A percentile compares a stretch with the other conserved stretches of the same genome.
These are phyloP conservation scores for Phoenoteleia sp. DNA, from an alignment of 2,888 invertebrate species.

Conservation along the genomic window DNA sequence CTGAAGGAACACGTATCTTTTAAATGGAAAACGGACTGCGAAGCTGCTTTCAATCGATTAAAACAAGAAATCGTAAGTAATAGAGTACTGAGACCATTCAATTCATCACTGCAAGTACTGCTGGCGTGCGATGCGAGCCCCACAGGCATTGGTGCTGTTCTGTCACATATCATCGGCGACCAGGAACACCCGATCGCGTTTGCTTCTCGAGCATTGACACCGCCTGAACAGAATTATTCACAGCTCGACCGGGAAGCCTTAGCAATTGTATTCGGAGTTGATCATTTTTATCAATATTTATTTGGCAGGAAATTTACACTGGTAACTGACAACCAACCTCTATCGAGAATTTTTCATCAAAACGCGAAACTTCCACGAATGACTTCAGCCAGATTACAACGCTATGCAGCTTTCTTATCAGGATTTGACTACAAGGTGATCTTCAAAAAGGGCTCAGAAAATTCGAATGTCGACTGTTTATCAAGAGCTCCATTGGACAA, in stretches of 20 bases:
- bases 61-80: conserved; percentile 33
- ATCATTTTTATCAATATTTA: conserved; percentile 74
- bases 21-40: conserved; percentile 46
- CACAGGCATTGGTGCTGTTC: conserved; percentile 79
- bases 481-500: conserved; percentile 15
- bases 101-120: conserved; percentile 72
- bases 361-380: conserved; percentile 41
- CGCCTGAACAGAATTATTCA: conserved; percentile 70
- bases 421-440: conserved; percentile 48
- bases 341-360: conserved; percentile 56
- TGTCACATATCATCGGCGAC: conserved; percentile 68
- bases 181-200: conserved; percentile 71
- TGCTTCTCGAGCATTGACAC: conserved; percentile 63
- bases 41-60: conserved; percentile 18
- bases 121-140: conserved; percentile 84
- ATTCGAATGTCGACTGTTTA: conserved; percentile 49
- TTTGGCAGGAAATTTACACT: conserved; percentile 76
- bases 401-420: conserved; percentile 42
- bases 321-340: conserved; percentile 83
- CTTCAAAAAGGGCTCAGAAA: conserved; percentile 18
- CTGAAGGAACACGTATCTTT: conserved; percentile 69
- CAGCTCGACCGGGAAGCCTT: conserved; percentile 76
- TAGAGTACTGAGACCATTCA: conserved; percentile 69
- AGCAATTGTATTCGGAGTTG: conserved; percentile 71
- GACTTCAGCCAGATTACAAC: conserved; percentile 38